A percentile compares a stretch with the other conserved stretches of the same genome.
Conservation (phyloP, 1,140 invertebrate species). For the Gerris buenoi region DNA sequence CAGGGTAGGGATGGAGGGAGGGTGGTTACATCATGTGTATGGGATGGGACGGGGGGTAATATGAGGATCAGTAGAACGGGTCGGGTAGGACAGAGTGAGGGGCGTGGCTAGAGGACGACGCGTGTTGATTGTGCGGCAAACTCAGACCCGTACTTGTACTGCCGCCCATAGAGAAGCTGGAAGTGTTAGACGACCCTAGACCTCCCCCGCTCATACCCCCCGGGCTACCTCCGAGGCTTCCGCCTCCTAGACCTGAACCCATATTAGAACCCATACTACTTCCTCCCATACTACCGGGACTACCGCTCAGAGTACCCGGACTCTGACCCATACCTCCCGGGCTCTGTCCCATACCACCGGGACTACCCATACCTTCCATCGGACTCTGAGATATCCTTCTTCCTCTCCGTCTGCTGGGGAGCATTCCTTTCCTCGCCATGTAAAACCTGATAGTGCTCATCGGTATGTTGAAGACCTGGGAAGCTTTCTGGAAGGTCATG, state of each 20-base stretch:
- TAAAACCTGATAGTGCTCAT: conserved; percentile 71
- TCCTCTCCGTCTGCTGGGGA: conserved; percentile 55
- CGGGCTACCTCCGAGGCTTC: not conserved
- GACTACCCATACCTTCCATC: conserved; percentile 28
- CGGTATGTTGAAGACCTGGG: conserved; percentile 66
- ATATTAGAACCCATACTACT: not conserved
- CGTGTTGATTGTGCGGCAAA: not conserved
- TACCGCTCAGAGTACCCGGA: not conserved
- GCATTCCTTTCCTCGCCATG: conserved; percentile 64
- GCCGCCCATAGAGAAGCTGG: not conserved
- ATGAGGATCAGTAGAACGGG: not conserved
- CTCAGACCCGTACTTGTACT: not conserved
- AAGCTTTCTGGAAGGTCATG: conserved; percentile 66
- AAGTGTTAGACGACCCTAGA: too few relatives aligned
- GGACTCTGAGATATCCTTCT: conserved; percentile 32
- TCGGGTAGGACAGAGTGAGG: not conserved
- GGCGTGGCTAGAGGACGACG: not conserved
- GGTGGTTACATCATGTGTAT: not conserved
- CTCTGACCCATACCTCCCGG: not conserved
- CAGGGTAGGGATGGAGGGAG: not conserved
- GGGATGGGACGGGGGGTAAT: not conserved
- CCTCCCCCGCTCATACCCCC: too few relatives aligned
- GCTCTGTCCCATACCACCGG: not conserved
- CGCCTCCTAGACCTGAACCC: not conserved
- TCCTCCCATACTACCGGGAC: not conserved